Evolutionary conservation across 2,797 vertebrate genomes (phyloP).

Genomic region (Malurus splendens): DNA sequence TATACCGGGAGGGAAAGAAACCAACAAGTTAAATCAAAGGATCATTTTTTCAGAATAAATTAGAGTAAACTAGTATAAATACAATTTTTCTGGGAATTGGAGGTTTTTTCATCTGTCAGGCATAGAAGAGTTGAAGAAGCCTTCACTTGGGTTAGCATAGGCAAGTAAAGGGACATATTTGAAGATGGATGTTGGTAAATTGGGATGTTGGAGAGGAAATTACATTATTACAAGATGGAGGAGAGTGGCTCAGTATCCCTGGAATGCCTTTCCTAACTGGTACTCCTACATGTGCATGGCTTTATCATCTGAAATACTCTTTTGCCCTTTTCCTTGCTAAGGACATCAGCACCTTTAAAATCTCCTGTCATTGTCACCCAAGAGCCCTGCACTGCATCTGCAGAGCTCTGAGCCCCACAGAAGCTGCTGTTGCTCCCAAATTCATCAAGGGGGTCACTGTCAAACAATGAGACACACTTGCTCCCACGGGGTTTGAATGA

Average conservation of each 20-base stretch:
- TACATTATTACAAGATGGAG: not conserved
- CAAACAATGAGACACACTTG: constrained; percentile 15
- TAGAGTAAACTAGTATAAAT: not conserved
- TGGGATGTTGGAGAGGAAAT: not conserved
- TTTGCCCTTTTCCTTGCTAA: constrained; percentile 1
- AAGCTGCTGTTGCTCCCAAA: constrained; percentile 33
- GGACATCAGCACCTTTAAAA: not conserved
- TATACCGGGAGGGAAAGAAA: not conserved
- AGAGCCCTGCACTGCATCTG: not conserved
- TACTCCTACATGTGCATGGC: not conserved
- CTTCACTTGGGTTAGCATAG: not conserved
- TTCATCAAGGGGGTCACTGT: constrained; percentile 45
- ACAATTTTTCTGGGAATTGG: not conserved
- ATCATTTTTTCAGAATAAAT: not conserved
- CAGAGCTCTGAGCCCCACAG: not conserved
- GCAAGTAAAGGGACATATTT: not conserved
- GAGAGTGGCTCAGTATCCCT: not conserved
- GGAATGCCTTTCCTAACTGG: not conserved
- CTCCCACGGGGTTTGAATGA: not conserved
- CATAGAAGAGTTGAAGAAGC: not conserved
- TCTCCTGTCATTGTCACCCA: not conserved
- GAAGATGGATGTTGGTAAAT: not conserved
- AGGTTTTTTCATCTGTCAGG: not conserved
- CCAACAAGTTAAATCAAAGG: not conserved
- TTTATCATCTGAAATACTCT: not conserved